phyloP scores from a whole-genome alignment of 2,113 vertebrate species.

The Salvelinus fontinalis region DNA sequence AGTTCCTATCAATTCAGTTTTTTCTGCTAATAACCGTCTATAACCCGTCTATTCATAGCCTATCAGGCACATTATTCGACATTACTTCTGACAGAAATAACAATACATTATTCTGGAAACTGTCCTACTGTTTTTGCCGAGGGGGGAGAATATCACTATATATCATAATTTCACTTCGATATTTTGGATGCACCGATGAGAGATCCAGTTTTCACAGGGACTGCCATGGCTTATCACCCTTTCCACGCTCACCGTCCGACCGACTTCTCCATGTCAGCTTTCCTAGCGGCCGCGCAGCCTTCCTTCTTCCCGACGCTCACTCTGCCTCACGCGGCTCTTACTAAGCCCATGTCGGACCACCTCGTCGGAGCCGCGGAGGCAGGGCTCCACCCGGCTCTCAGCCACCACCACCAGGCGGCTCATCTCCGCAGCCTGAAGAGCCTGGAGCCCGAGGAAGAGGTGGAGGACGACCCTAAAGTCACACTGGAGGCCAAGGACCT shows the following conservation, averaged over 20 bases:
- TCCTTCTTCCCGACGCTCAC: conserved; percentile 97
- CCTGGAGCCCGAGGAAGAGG: conserved; percentile 95
- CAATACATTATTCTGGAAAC: conserved; percentile 25
- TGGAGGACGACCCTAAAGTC: conserved; percentile 98
- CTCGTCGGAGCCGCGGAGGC: conserved; percentile 90
- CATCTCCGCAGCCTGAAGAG: conserved; percentile 94
- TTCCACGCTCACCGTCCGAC: conserved; percentile 97
- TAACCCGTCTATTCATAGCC: conserved; percentile 35
- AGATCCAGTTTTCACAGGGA: conserved; percentile 98
- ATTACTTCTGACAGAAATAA: conserved; percentile 35
- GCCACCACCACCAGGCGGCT: conserved; percentile 90
- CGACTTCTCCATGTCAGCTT: conserved; percentile 98
- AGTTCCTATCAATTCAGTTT: conserved; percentile 29
- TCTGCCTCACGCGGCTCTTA: conserved; percentile 89
- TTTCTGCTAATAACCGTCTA: conserved; percentile 16
- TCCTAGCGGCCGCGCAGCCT: conserved; percentile 94
- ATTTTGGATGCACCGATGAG: conserved; percentile 98
- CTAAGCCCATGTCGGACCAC: conserved; percentile 90
- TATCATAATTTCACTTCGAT: conserved; percentile 77
- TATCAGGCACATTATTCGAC: conserved; percentile 22
- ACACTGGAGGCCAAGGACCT: conserved; percentile 98
- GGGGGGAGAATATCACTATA: conserved; percentile 65
- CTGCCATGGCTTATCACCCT: conserved; percentile 99
- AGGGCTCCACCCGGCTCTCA: conserved; percentile 90
- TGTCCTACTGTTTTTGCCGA: conserved; percentile 49